phyloP scores from a whole-genome alignment of 2,888 invertebrate genomes.

The Meta bourneti region DNA sequence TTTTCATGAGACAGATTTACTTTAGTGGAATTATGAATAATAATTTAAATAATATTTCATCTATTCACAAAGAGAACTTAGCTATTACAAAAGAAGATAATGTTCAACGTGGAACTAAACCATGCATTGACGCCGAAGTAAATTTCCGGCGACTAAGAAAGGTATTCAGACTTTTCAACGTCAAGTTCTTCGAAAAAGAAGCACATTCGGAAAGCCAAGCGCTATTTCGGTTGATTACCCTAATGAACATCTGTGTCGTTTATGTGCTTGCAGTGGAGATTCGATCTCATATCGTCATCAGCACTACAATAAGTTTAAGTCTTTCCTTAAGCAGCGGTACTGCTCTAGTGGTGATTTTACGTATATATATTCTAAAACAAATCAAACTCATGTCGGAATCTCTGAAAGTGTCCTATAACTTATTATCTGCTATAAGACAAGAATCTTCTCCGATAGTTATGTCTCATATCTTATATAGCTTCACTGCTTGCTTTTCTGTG shows the following conservation, averaged over 20 bases:
- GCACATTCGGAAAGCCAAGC: neutral
- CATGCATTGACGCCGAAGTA: neutral
- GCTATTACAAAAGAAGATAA: too few relatives aligned
- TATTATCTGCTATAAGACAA: slow-evolving; percentile 9
- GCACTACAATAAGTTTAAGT: slow-evolving; percentile 3
- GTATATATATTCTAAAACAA: slow-evolving; percentile 21
- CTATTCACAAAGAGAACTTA: too few relatives aligned
- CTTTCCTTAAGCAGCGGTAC: slow-evolving; percentile 42
- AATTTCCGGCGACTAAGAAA: slow-evolving; percentile 16
- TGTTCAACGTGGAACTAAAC: too few relatives aligned
- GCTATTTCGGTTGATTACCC: neutral
- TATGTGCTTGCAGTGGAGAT: slow-evolving; percentile 37
- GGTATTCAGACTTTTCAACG: slow-evolving; percentile 21
- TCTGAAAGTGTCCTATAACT: slow-evolving; percentile 18
- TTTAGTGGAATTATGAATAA: too few relatives aligned
- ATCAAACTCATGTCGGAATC: neutral
- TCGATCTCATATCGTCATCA: neutral
- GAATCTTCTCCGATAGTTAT: neutral
- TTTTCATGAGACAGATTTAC: too few relatives aligned
- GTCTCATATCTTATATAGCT: slow-evolving; percentile 14
- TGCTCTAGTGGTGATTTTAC: neutral
- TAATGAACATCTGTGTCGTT: slow-evolving; percentile 33
- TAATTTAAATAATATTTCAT: too few relatives aligned
- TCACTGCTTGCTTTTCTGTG: neutral
- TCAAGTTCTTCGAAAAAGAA: slow-evolving; percentile 2